Base-by-base conservation (phyloP, 53 echinoderm and acorn worm species). In the Apostichopus leukothele region DNA sequence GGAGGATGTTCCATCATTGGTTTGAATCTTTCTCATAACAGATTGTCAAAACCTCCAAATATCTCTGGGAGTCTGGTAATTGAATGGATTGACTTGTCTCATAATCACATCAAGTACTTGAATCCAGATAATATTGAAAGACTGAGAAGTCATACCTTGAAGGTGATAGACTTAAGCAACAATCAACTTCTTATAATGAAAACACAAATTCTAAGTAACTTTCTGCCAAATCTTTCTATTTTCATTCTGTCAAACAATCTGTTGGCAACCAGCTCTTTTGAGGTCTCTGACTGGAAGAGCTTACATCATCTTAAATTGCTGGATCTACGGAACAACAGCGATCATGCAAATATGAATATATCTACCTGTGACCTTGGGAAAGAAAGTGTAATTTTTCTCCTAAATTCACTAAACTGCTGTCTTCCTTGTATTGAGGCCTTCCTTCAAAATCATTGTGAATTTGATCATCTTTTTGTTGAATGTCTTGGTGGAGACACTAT, bases 1-100 rank as follows among this genome's bases (percentile, higher is more conserved):
- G 19, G 75, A 77, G 51, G 50, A 9, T 51, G 12, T 13, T 14
- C 12, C 16, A 50, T 77, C 8, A 6, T 77, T 27, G 78, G 78
- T 9, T 77, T 77, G 9, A 50, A 77, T 51, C 50, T 77, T 12
- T 50, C 78, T 51, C 14, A 77, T 13, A 77, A 77, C 52, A 77
- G 16, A 1, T 51, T 77, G 50, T 5, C 9, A 4, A 5, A 7
- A 13, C 25, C 78, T 10, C 78, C 78, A 27, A 16, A 51, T 51
- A 54, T 79, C 16, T 52, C 14, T 20, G 52, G 21, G 52, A 20
- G 13, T 54, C 52, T 5, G 11, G 16, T 51, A 4, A 77, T 77
- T 0, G 78, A 77, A 51, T 77, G 78, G 78, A 77, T 50, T 77
- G 78, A 77, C 50, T 51, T 77, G 18, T 79, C 78, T 77, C 78